Base-by-base conservation (phyloP, 1,140 invertebrate species). In the Holotrichia oblita region DNA sequence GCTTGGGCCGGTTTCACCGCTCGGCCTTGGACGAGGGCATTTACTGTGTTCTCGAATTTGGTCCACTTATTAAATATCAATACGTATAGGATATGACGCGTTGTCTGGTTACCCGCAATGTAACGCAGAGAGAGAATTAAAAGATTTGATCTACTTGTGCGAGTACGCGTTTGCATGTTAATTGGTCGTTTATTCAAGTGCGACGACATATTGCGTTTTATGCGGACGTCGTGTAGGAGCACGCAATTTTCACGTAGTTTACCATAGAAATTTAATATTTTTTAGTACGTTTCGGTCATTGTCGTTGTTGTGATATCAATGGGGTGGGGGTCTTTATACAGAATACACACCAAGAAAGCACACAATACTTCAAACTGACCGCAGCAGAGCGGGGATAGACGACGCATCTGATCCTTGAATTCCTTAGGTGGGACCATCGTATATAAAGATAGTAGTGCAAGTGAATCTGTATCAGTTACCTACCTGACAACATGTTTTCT, bases 401-500 rank as follows among this genome's bases (percentile, higher is more conserved):
- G 77, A 77, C 12, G 48, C 14, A n/a, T 69, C 20, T 69, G 27
- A 69, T 69, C 61, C 61, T 34, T 73, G 81, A 81, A 81, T 82
- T 81, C 78, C 80, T 77, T 80, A 79, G 81, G 82, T 78, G 81
- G 80, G 80, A 81, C 82, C 81, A 44, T 48, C 20, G 24, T 76
- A 86, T 86, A 87, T 83, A 87, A 85, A 82, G 79, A 81, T 82
- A 82, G 82, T 85, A 83, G 83, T 86, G 83, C 80, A 86, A 85
- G 84, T 86, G 81, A 85, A 86, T 84, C 81, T 80, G 80, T 85
- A 86, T 84, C 85, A 87, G 85, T 85, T 81, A 81, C 79, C 79
- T 27, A 69, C 22, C 24, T 9, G 77, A 40, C 78, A 80, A 82
- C 80, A 86, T 87, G 86, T 83, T 83, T 77, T 78, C 79, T 40